Evolutionary conservation across 1,140 invertebrate genomes (phyloP).

Genomic region (Neodiprion fabricii): DNA sequence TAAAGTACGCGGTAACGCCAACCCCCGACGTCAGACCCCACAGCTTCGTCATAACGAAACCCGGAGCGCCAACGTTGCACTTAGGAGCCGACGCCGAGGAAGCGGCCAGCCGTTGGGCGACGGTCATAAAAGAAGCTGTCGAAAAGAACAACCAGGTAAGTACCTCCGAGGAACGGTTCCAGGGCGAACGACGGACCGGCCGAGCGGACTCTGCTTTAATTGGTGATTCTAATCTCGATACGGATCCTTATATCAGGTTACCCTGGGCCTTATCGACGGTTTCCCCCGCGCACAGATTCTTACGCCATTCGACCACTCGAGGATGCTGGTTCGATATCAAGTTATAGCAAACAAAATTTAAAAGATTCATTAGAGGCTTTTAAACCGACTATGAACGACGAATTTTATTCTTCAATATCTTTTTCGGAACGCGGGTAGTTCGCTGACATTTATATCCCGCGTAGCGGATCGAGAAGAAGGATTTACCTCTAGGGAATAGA

Average conservation of each 20-base stretch:
- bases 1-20: slow-evolving; percentile 78
- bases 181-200: neutral
- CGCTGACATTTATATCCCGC: neutral
- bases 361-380: too few species aligned
- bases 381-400: too few species aligned
- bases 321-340: too few species aligned
- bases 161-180: slow-evolving; percentile 11
- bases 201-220: slow-evolving; percentile 2
- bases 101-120: slow-evolving; percentile 76
- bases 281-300: neutral
- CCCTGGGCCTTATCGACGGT: neutral
- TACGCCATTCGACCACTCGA: too few species aligned
- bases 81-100: slow-evolving; percentile 83
- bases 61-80: slow-evolving; percentile 77
- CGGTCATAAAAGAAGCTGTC: slow-evolving; percentile 74
- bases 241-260: slow-evolving; percentile 4
- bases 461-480: neutral
- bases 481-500: too few species aligned
- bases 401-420: neutral
- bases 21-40: slow-evolving; percentile 68
- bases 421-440: neutral
- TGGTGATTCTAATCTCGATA: slow-evolving; percentile 3
- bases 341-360: too few species aligned
- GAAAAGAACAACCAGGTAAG: slow-evolving; percentile 69
- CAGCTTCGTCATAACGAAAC: slow-evolving; percentile 78